Conservation (phyloP, 2,113 vertebrate species). For the Litocranius walleri region DNA sequence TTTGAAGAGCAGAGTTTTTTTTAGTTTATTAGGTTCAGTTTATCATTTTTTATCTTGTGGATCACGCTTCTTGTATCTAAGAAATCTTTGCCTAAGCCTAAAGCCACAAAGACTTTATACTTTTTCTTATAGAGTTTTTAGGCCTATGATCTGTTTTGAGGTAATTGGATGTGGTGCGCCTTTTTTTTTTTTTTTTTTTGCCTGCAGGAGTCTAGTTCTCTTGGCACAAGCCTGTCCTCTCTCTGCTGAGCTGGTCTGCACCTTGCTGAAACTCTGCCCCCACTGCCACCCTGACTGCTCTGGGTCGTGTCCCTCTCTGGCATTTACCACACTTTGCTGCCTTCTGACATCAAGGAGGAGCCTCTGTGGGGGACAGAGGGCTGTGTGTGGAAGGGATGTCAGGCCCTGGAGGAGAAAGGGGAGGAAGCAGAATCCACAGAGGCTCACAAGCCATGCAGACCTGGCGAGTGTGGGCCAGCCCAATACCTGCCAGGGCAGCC, state of each 20-base stretch:
- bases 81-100: background rate
- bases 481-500: background rate
- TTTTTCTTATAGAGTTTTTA: slow-evolving; percentile 12
- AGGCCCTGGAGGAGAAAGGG: background rate
- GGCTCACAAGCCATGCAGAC: background rate
- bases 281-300: background rate
- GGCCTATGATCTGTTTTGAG: background rate
- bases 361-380: background rate
- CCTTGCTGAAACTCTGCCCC: background rate
- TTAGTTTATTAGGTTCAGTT: background rate
- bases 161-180: background rate
- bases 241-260: background rate
- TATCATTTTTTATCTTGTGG: background rate
- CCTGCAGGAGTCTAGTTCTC: background rate
- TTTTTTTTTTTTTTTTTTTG: background rate
- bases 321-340: background rate
- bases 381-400: background rate
- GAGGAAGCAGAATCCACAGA: background rate
- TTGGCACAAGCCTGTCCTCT: background rate
- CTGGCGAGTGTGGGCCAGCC: background rate
- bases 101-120: background rate
- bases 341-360: background rate
- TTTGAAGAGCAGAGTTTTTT: background rate
- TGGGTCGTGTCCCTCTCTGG: background rate
- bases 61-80: background rate